Evolutionary conservation across 2,113 vertebrate genomes (phyloP).

Genomic region (Bos taurus): ARS-UCD2.0 NC_037332.1:65859501-65860000

Average conservation of each 20-base stretch:
- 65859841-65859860: slow-evolving; percentile 34
- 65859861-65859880: slow-evolving; percentile 32
- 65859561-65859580: slow-evolving; percentile 70
- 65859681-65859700: slow-evolving; percentile 65
- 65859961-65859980: not conserved
- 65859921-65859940: slow-evolving; percentile 19
- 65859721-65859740: slow-evolving; percentile 46
- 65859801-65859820: slow-evolving; percentile 53
- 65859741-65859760: slow-evolving; percentile 63
- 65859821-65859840: slow-evolving; percentile 26
- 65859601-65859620: slow-evolving; percentile 76
- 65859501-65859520: slow-evolving; percentile 65
- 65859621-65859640: slow-evolving; percentile 58
- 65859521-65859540: slow-evolving; percentile 61
- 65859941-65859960: slow-evolving; percentile 29
- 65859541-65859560: slow-evolving; percentile 57
- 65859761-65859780: not conserved
- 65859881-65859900: not conserved
- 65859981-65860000: slow-evolving; percentile 29
- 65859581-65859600: slow-evolving; percentile 51
- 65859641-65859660: slow-evolving; percentile 69
- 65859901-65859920: not conserved
- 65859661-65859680: slow-evolving; percentile 67
- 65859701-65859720: slow-evolving; percentile 55
- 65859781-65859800: slow-evolving; percentile 40